Base-by-base conservation (phyloP, 2,888 invertebrate species). In the Drosophila mulleri region DNA sequence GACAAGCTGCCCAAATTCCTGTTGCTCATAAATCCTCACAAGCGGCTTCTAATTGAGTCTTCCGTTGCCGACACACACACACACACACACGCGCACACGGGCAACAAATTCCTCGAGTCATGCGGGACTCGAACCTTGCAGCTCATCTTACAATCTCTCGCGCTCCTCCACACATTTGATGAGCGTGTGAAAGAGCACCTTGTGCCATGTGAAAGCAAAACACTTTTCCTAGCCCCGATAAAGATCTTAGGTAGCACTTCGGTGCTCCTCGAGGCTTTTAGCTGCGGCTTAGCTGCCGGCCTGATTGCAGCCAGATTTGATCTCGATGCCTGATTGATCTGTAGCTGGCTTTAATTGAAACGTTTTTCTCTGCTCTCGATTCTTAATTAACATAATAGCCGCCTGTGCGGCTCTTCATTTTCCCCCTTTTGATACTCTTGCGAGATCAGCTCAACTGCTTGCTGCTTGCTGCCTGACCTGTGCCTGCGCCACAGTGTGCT, bases 311-410 rank as follows among this genome's bases (percentile, higher is more conserved):
- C 77, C 75, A 68, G 87, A 70, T 77, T 20, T 44, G 52, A 78
- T 82, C 26, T 41, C 26, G 83, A 89, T 82, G 58, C 47, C 82
- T 82, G 85, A 86, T 86, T 88, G 89, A 86, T 88, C 75, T 78
- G 39, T 42, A 75, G 80, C 67, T 80, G 79, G 69, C 74, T 86
- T 89, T 90, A 91, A 91, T 88, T 90, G 90, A 90, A 91, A 81
- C 80, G 90, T 85, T 84, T 76, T 72, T 72, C 61, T 41, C 48
- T 26, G 37, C 63, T 52, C 39, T 26, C 3, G 48, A 68, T 48
- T 64, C 82, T 85, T 82, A 83, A 90, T 90, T 91, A 89, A 83
- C 87, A 89, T 88, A 90, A 91, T 91, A 82, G 89, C 82, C 67
- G 78, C 64, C 64, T 32, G 32, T 71, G 37, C 35, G 23, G 53